Evolutionary conservation across 2,888 invertebrate species (phyloP).

Genomic region (Diachrysia chrysitis): DNA sequence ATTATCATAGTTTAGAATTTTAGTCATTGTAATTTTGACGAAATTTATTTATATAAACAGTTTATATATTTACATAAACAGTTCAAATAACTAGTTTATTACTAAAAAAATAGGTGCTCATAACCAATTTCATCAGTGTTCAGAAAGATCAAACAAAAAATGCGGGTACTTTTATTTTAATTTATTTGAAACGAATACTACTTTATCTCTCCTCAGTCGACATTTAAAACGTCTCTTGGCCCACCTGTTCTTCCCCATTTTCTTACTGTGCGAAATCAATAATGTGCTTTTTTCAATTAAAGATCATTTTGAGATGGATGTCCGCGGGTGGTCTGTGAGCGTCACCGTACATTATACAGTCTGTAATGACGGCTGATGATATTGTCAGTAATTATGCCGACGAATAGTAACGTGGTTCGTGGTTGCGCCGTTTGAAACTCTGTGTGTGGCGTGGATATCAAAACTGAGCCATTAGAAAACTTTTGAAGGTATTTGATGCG

Average conservation of each 20-base stretch:
- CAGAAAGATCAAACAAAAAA: background rate
- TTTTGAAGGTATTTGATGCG: background rate
- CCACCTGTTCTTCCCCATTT: background rate
- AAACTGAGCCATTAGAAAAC: background rate
- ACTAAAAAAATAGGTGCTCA: background rate
- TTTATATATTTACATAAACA: too few species aligned
- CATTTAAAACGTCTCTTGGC: background rate
- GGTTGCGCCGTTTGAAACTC: slow-evolving; percentile 72
- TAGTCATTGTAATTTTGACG: too few species aligned
- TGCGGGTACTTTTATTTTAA: background rate
- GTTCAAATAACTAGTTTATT: background rate
- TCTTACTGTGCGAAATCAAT: background rate
- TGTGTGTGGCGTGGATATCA: slow-evolving; percentile 75
- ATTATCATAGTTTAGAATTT: slow-evolving; percentile 1
- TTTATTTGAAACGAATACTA: background rate
- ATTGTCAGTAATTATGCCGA: slow-evolving; percentile 79
- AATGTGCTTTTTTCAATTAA: background rate
- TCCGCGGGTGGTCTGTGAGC: slow-evolving; percentile 73
- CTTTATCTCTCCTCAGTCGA: background rate
- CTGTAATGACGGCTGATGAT: slow-evolving; percentile 80
- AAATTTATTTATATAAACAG: too few species aligned
- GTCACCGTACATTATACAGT: slow-evolving; percentile 62
- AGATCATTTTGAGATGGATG: slow-evolving; percentile 6
- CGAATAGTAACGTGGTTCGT: slow-evolving; percentile 79
- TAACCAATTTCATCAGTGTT: background rate